Percentiles rank a stretch among this genome's conserved stretches.
Evolutionary conservation across 2,113 vertebrate species (phyloP).

Genomic region (Martes martes): DNA sequence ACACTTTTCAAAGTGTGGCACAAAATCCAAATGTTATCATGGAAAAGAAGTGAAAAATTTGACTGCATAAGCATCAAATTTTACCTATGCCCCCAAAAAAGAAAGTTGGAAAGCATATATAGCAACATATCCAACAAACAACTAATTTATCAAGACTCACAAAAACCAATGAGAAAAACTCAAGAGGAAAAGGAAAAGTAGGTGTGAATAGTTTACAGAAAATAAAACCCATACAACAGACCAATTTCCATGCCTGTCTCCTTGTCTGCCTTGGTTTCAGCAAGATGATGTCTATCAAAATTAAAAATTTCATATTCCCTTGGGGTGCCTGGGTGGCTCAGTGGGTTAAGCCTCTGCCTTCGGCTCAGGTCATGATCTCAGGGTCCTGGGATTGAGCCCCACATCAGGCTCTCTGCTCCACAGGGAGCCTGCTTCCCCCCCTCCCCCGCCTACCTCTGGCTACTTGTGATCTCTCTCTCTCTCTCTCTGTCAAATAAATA

Average conservation of each 20-base stretch:
- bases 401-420: no score
- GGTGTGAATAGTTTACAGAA: neutral
- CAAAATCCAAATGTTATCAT: neutral
- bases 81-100: neutral
- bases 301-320: neutral
- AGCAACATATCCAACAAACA: neutral
- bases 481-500: no score
- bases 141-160: neutral
- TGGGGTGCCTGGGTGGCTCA: no score
- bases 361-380: no score
- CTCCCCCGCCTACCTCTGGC: no score
- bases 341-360: no score
- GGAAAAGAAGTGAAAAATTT: neutral
- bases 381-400: no score
- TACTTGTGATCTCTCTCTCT: no score
- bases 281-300: neutral
- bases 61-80: neutral
- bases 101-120: neutral
- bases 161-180: neutral
- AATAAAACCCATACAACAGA: neutral
- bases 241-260: neutral
- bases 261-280: neutral
- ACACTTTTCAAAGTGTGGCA: neutral
- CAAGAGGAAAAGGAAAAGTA: neutral
- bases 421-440: no score